Base-by-base conservation (phyloP, 2,888 invertebrate genomes). In the Anaspis maculata region DNA sequence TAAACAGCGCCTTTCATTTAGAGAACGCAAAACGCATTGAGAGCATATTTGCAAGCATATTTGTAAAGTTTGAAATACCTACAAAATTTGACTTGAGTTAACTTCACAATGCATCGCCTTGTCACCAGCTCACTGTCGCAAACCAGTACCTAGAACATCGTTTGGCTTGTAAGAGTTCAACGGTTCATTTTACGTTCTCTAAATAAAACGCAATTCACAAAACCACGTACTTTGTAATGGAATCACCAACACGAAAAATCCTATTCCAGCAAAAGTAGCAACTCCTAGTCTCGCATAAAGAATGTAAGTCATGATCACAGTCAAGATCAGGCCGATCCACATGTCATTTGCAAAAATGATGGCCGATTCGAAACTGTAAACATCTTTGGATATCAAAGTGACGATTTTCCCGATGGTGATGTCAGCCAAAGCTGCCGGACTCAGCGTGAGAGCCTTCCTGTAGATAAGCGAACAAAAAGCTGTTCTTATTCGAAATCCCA, bases 311-410 rank as follows among this genome's bases (percentile, higher is more conserved):
- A 89, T 80, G 42, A 88, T 76, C 30, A 82, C 62, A 1, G 89
- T 83, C 51, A 91, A 37, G 14, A 46, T 34, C 7, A 37, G 13
- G 2, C 45, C 43, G 11, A 46, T 45, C 25, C 92, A 91, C 19
- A 94, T 70, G 60, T 90, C 94, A 64, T 94, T 92, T 2, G 91
- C 61, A 60, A 91, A 92, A 45, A 86, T 77, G 25, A 89, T 72
- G 4, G 86, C 85, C 52, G 84, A 74, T 61, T 95, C 94, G 61
- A 95, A 91, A 30, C 89, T 76, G 50, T 83, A 83, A 44, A 94
- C 87, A 62, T 97, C 96, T 60, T 94, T 96, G 1, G 92, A 88
- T 32, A 96, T 71, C 10, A 95, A 72, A 54, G 94, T 94, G 19
- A 94, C 87, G 39, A 78, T 73, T 56, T 77, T 77, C 2, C 79